These are phyloP conservation scores for Amazona finschi DNA, from an alignment of 2,797 vertebrate species.

Conservation along the genomic window DNA sequence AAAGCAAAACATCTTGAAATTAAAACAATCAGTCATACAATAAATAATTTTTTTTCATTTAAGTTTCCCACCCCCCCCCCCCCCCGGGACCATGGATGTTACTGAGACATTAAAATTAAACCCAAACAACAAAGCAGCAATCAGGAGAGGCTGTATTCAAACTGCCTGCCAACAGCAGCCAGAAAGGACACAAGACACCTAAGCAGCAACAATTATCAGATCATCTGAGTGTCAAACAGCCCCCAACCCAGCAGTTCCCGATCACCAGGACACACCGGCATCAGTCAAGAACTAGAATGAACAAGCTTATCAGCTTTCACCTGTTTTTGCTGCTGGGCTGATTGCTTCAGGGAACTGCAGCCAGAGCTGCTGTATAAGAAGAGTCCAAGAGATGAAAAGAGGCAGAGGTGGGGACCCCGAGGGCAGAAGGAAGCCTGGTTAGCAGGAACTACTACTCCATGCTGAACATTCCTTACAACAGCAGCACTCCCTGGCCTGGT, in stretches of 20 bases:
- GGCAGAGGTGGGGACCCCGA: background rate
- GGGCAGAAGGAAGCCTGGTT: background rate
- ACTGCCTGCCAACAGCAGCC: background rate
- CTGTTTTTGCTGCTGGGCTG: background rate
- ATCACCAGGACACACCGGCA: background rate
- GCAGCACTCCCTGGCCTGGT: accelerated
- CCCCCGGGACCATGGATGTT: background rate
- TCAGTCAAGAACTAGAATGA: background rate
- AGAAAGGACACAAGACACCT: background rate
- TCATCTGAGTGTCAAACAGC: background rate
- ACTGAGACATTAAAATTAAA: background rate
- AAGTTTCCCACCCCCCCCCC: background rate
- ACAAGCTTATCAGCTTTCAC: background rate
- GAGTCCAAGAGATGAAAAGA: background rate
- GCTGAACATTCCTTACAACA: background rate
- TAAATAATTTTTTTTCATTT: slow-evolving; percentile 39
- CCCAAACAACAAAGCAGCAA: background rate
- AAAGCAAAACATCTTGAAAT: slow-evolving; percentile 5
- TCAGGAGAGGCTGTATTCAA: background rate
- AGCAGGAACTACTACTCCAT: background rate
- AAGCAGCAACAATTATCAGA: background rate
- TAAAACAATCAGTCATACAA: background rate
- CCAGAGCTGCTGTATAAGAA: background rate
- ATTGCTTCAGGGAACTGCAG: background rate
- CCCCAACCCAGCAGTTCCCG: background rate